Evolutionary conservation across 2,888 invertebrate species (phyloP), one percentile per base, ranked within the genome.

Genomic region (Folsomia candida): DNA sequence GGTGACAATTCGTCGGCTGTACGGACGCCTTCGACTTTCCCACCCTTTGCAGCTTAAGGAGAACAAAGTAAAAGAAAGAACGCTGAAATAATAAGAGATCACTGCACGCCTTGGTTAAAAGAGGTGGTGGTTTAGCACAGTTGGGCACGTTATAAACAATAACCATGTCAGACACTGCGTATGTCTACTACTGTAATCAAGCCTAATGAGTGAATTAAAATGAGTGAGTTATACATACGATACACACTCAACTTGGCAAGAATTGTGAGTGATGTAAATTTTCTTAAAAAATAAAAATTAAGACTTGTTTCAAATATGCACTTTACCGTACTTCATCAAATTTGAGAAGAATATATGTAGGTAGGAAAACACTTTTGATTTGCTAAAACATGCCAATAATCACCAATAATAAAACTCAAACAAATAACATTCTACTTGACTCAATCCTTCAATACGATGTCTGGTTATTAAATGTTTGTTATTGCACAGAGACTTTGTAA

Each of bases 1-100:
- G 68, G 57, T 66, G 66, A 68, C 71, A 71, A 67, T 63, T 67
- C 47, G 2, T 47, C 37, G 29, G 37, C 20, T 64, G 14, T 37
- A 37, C 47, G 64, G 51, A 47, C 24, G 51, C 54, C 57, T 65
- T 57, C 37, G 4, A 26, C 54, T 22, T 65, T 65, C 27, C 54
- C 65, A 65, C 65, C 65, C 57, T 65, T 54, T 20, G 37, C 37
- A 37, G 6, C 37, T 37, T 37, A 9, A 9, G 37, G 6, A 37
- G 14, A 37, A 37, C 37, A 37, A 37, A 4, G 37, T 37, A 9
- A 37, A 37, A 14, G 37, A 37, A 37, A 37, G 37, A 37, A 14
- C 14, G 14, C 37, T 37, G 4, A 14, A 37, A 9, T 37, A 37
- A 37, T 14, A 37, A 4, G 6, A 37, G 37, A 37, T 37, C 37